Evolutionary conservation across 1,140 invertebrate species (phyloP).

Genomic region (Atta cephalotes): DNA sequence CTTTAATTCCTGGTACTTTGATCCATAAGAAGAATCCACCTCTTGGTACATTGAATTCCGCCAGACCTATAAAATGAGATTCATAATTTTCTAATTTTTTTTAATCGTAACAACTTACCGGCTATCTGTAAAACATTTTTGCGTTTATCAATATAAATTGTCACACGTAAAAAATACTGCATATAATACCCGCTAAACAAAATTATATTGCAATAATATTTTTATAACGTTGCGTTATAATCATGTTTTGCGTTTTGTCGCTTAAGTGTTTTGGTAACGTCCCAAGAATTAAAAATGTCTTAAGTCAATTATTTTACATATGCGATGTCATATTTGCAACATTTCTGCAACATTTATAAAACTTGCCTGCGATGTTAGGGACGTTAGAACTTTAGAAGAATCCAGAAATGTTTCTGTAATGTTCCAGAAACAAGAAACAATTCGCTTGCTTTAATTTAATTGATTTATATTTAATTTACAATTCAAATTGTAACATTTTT

Average conservation of each 20-base stretch:
- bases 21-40: conserved; percentile 94
- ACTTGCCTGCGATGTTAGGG: background rate
- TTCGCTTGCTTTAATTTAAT: background rate
- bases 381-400: background rate
- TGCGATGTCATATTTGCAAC: background rate
- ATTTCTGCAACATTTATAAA: background rate
- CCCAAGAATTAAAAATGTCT: too few relatives aligned
- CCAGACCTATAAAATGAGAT: conserved; percentile 85
- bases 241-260: background rate
- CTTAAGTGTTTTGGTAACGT: background rate
- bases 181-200: too few relatives aligned
- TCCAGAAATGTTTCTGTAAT: background rate
- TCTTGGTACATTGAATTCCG: conserved; percentile 89
- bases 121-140: background rate
- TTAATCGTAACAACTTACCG: background rate
- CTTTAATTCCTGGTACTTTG: conserved; percentile 88
- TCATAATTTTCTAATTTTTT: background rate
- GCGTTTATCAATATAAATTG: background rate
- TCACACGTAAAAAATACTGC: background rate
- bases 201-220: background rate
- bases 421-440: background rate
- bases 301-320: background rate
- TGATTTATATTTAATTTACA: background rate
- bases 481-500: background rate
- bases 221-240: background rate